Conservation (phyloP, 2,113 vertebrate species). For the Anolis carolinensis region DNA sequence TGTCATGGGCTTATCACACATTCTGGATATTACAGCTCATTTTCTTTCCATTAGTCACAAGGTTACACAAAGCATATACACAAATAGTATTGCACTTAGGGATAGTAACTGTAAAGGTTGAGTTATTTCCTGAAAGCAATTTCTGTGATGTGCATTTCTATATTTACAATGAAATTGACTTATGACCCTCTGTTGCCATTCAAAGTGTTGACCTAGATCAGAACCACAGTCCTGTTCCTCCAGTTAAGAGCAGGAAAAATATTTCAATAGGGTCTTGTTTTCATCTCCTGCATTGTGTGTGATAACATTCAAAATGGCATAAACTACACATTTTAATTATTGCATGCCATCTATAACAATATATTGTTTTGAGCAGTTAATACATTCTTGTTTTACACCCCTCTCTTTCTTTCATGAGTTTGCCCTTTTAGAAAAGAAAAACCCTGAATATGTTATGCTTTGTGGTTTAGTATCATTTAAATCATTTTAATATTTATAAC, state of each 20-base stretch:
- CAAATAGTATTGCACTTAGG: constrained; percentile 16
- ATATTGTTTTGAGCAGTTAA: neutral
- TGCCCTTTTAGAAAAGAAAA: neutral
- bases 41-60: constrained; percentile 30
- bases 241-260: neutral
- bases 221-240: neutral
- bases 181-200: neutral
- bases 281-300: too few relatives aligned
- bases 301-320: neutral
- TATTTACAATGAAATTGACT: constrained; percentile 23
- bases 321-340: neutral
- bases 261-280: neutral
- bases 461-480: neutral
- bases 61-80: constrained; percentile 14
- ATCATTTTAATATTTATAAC: neutral
- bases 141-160: constrained; percentile 12
- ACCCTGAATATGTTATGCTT: neutral
- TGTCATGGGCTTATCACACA: constrained; percentile 3
- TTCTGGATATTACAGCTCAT: constrained; percentile 22
- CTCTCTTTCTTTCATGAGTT: neutral
- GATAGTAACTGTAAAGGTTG: neutral
- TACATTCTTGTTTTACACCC: neutral
- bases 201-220: neutral
- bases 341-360: neutral
- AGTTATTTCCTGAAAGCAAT: constrained; percentile 17